Base-by-base conservation (phyloP, 2,797 vertebrate genomes). In the Alfaro cultratus region DNA sequence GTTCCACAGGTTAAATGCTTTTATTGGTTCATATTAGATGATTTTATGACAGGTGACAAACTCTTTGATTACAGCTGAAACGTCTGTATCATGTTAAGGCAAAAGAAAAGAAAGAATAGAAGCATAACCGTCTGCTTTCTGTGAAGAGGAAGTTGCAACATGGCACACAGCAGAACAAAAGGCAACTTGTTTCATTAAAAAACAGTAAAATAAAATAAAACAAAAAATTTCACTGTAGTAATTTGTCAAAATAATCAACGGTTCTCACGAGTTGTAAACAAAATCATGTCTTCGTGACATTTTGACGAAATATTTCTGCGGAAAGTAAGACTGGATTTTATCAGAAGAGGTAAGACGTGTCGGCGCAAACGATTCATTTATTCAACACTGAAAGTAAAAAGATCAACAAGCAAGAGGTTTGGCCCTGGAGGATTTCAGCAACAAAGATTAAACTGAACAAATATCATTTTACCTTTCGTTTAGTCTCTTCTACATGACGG, bases 81-180 rank as follows among this genome's bases (percentile, higher is more conserved):
- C 49, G 72, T 81, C 36, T 76, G 77, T 8, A 11, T 34, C 7
- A 46, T 49, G 43, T 73, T 45, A 71, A 71, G 68, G 68, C 41
- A 16, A 71, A 29, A 71, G 29, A 51, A 12, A 0, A 73, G 62
- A 68, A 79, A 10, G 39, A 57, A 79, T 49, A 4, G 57, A 10
- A 71, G 77, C 23, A 57, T 41, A 89, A 87, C 83, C 85, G 80
- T 82, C 83, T 8, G 60, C 68, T 51, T 75, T 64, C 76, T 60
- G 29, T 26, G 51, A 73, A 49, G 72, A 72, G 4, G 41, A 82
- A 84, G 18, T 41, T 67, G 81, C 78, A 83, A 46, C 77, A 80
- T 82, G 83, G 85, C 85, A 88, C 77, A 77, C 73, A 85, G 85
- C 75, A 83, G 85, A 76, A 90, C 77, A 78, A 86, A 87, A 89